Base-by-base conservation (phyloP, 37 sponge, comb jelly and placozoan genomes). In the Eunapius fragilis region DNA sequence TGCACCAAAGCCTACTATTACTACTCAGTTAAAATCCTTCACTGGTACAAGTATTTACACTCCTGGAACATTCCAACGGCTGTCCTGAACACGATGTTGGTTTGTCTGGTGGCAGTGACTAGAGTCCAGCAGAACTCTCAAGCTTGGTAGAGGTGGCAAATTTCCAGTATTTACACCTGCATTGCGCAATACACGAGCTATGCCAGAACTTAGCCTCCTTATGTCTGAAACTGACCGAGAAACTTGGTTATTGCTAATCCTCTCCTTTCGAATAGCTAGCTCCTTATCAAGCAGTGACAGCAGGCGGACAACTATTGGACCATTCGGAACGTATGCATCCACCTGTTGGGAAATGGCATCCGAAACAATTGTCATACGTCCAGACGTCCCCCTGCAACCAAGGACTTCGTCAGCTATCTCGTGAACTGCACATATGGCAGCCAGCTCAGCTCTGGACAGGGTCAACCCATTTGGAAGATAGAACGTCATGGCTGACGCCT, bases 351-450 rank as follows among this genome's bases (percentile, higher is more conserved):
- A 11, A 2, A 92, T 31, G 26, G 71, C 78, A 27, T 88, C 38
- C 19, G 25, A 67, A 24, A 92, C 24, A 6, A 25, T 23, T 19
- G 30, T 71, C 86, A 92, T 92, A 17, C 86, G 82, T 30, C 23
- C 34, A 14, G 77, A 32, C 0, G 37, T 72, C 24, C 86, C 83
- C 6, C 83, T 33, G 67, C 93, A 92, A 78, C 82, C 85, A 17
- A 85, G 49, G 0, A 92, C 74, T 69, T 93, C 94, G 25, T 89
- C 90, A 19, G 90, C 85, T 70, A 93, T 79, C 30, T 89, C 90
- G 14, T 74, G 48, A 23, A 81, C 87, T 41, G 83, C 84, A 33
- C 84, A 87, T 37, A 89, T 83, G 70, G 86, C 90, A 23, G 79
- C 74, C 30, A 93, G 68, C 24, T 93, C 90, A 41, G 49, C 41